Evolutionary conservation across 1,140 invertebrate genomes (phyloP).

Genomic region (Drosophila mayri): DNA sequence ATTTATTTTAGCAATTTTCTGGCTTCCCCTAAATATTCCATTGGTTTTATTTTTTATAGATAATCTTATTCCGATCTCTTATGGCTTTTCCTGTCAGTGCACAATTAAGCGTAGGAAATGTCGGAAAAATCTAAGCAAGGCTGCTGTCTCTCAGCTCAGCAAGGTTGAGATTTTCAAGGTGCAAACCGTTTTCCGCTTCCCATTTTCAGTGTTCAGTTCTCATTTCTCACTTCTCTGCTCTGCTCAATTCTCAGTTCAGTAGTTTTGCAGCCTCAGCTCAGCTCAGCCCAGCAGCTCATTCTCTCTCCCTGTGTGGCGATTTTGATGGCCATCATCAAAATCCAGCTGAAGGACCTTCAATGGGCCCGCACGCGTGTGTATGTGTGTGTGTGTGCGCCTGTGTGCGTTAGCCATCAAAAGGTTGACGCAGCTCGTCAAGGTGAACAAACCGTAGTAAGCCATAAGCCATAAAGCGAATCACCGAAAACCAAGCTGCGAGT

Average conservation of each 20-base stretch:
- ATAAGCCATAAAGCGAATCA: constrained; percentile 2
- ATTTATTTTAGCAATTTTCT: no score
- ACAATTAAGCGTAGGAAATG: constrained; percentile 64
- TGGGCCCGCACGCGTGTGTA: constrained; percentile 13
- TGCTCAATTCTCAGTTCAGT: constrained; percentile 3
- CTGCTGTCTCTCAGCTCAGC: constrained; percentile 42
- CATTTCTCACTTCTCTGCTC: background rate
- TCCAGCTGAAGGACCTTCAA: constrained; percentile 76
- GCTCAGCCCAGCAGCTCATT: background rate
- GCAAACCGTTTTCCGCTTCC: constrained; percentile 47
- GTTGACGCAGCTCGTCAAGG: constrained; percentile 79
- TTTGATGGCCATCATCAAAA: constrained; percentile 71
- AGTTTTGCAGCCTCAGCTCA: constrained; percentile 4
- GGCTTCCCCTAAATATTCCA: no score
- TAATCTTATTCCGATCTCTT: background rate
- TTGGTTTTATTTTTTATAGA: no score
- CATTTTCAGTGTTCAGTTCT: constrained; percentile 4
- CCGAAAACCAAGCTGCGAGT: constrained; percentile 11
- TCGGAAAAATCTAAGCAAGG: constrained; percentile 73
- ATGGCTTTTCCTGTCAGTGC: constrained; percentile 12
- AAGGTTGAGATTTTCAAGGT: constrained; percentile 70
- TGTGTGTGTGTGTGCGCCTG: constrained; percentile 20
- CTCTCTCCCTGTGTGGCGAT: constrained; percentile 38
- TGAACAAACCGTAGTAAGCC: constrained; percentile 67
- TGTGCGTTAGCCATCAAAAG: constrained; percentile 63